These are phyloP conservation scores for Indicator indicator DNA, from an alignment of 2,113 vertebrate genomes.

Conservation along the genomic window DNA sequence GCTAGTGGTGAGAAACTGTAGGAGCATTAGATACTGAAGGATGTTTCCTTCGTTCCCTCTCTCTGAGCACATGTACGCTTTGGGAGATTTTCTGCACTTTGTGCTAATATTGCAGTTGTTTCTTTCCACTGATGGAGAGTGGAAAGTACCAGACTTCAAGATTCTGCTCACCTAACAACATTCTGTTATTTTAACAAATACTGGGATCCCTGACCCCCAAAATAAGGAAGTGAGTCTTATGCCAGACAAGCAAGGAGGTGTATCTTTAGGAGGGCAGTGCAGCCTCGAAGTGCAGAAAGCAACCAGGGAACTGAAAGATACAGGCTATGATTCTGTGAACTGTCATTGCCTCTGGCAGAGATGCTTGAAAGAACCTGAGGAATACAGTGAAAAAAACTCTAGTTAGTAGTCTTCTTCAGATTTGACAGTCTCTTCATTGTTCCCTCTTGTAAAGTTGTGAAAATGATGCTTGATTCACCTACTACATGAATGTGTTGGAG, in stretches of 20 bases:
- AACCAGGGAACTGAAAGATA: not conserved
- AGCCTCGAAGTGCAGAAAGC: not conserved
- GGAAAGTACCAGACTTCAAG: not conserved
- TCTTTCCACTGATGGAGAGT: not conserved
- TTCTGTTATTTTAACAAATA: not conserved
- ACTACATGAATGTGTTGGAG: conserved; percentile 9
- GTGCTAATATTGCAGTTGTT: not conserved
- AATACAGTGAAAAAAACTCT: not conserved
- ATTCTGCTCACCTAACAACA: not conserved
- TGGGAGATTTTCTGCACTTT: not conserved
- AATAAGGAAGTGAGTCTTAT: not conserved
- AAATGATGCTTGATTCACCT: conserved; percentile 41
- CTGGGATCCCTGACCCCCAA: not conserved
- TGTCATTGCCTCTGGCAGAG: not conserved
- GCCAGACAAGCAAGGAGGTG: not conserved
- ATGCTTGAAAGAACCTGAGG: not conserved
- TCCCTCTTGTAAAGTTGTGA: not conserved
- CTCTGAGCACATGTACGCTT: not conserved
- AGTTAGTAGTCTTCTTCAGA: conserved; percentile 23
- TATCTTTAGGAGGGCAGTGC: not conserved
- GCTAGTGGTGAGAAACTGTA: not conserved
- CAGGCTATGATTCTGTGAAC: not conserved
- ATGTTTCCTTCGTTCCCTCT: not conserved
- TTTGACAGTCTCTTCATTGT: conserved; percentile 33
- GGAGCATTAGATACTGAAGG: not conserved